Evolutionary conservation across 2,888 invertebrate species (phyloP).

Genomic region (Platycheirus rosarum): DNA sequence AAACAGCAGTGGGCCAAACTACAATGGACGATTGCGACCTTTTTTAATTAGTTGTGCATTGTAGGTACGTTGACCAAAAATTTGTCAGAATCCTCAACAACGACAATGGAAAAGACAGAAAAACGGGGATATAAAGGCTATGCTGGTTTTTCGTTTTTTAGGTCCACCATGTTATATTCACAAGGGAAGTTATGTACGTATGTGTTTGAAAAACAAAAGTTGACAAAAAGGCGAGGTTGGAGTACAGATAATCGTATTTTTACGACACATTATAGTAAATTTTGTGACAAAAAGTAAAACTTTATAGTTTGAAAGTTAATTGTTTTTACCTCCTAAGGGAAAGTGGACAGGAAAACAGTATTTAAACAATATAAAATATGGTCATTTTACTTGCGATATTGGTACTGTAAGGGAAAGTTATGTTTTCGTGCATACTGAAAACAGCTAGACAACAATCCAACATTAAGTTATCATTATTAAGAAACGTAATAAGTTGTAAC

Average conservation of each 20-base stretch:
- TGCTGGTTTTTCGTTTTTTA: conserved; percentile 21
- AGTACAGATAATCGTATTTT: conserved; percentile 72
- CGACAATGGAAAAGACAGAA: conserved; percentile 67
- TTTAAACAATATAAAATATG: conserved; percentile 36
- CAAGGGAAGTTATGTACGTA: conserved; percentile 64
- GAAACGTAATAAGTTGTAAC: too few species aligned
- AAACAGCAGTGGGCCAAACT: conserved; percentile 62
- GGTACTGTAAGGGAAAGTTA: too few species aligned
- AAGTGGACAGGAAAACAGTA: conserved; percentile 45
- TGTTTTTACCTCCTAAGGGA: conserved; percentile 71
- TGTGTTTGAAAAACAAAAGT: conserved; percentile 70
- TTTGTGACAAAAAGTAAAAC: conserved; percentile 71
- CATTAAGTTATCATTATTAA: too few species aligned
- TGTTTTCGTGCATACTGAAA: too few species aligned
- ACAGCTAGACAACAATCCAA: too few species aligned
- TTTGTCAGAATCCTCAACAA: conserved; percentile 70
- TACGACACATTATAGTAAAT: conserved; percentile 72
- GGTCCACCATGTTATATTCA: conserved; percentile 41
- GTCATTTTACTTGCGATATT: too few species aligned
- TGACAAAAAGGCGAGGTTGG: conserved; percentile 50
- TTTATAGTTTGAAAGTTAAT: conserved; percentile 73
- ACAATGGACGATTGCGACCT: conserved; percentile 71
- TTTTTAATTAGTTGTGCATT: conserved; percentile 70
- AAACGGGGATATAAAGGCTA: conserved; percentile 52
- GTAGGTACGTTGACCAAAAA: conserved; percentile 72